Base-by-base conservation (phyloP, 2,797 vertebrate genomes). In the Carcharodon carcharias region DNA sequence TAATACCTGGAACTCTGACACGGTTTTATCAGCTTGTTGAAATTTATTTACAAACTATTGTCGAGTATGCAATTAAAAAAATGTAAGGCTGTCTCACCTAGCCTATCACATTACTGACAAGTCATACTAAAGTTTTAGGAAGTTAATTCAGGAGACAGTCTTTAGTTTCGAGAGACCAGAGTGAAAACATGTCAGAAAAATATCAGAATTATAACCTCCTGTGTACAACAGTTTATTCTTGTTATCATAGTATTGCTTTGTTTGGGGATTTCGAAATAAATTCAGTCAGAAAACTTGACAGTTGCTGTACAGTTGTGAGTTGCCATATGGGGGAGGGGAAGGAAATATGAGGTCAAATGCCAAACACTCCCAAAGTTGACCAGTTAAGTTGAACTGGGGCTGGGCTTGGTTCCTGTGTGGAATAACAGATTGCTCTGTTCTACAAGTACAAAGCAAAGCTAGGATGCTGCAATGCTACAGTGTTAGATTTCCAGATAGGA, bases 361-460 rank as follows among this genome's bases (percentile, higher is more conserved):
- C 94, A 95, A 77, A 58, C 94, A 45, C 94, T 6, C 94, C 69
- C 67, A 95, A 35, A 95, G 69, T n/a, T 77, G 28, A 77, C 50
- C 50, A 9, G 50, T 54, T 95, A 50, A 2, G 16, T 95, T 95
- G 69, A 93, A 45, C 61, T 67, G n/a, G 9, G 67, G 50, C 73
- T 95, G 94, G 50, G 69, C 77, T 95, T 58, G 69, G 54, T 56
- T 73, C 71, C 71, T 50, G 23, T 95, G 94, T 95, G 94, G 73
- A 77, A 56, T 95, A 77, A 77, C 94, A 77, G 94, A 95, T 50
- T 95, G 45, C 50, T 95, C 69, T 77, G 69, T 95, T 58, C 50
- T 54, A 73, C 31, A 54, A 35, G 28, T 54, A 45, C 65, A 54
- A 50, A 95, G 91, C 91, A 23, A 65, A 45, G 61, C 6, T 31